phyloP scores from a whole-genome alignment of 1,140 invertebrate genomes.

The Sesamia nonagrioides region DNA sequence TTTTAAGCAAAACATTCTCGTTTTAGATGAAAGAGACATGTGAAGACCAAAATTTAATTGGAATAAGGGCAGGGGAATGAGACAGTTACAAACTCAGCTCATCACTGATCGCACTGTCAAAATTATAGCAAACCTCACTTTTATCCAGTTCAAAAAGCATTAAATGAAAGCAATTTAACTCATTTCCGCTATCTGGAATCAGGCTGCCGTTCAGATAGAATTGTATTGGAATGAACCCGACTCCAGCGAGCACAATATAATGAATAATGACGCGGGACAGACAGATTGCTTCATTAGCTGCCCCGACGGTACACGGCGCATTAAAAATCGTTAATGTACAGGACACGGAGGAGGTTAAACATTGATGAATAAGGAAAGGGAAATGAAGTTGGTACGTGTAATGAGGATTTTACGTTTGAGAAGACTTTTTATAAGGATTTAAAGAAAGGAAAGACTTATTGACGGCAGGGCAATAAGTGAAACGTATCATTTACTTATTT shows the following conservation, averaged over 20 bases:
- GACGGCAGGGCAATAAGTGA: not conserved
- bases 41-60: no score
- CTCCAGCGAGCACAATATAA: constrained; percentile 37
- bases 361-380: constrained; percentile 26
- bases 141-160: not conserved
- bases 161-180: constrained; percentile 30
- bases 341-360: not conserved
- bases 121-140: not conserved
- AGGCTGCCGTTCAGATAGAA: constrained; percentile 17
- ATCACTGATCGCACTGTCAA: no score
- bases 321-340: constrained; percentile 32
- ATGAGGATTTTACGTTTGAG: not conserved
- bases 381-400: not conserved
- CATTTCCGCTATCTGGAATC: constrained; percentile 24
- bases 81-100: no score
- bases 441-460: not conserved
- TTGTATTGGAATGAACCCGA: constrained; percentile 30
- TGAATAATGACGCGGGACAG: constrained; percentile 48
- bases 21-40: no score
- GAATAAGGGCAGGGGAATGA: no score
- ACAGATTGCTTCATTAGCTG: constrained; percentile 47
- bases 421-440: not conserved
- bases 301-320: not conserved
- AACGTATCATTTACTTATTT: not conserved
- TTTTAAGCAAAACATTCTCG: not conserved